phyloP scores from a whole-genome alignment of 2,797 vertebrate genomes.

The Percopsis omiscomaycus region DNA sequence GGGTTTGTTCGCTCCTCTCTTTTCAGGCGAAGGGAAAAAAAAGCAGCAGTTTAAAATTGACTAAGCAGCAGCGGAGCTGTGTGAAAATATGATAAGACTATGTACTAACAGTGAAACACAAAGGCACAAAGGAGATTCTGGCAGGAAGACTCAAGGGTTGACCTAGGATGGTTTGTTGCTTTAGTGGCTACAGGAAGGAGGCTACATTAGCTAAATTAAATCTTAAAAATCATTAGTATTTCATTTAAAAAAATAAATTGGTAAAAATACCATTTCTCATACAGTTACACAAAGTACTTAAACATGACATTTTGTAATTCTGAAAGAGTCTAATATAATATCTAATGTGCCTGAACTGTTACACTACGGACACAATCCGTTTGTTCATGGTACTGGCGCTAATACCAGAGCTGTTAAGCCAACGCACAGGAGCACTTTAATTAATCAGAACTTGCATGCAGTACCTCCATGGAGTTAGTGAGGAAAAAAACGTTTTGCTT shows the following conservation, averaged over 20 bases:
- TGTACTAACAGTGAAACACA: conserved; percentile 31
- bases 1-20: conserved; percentile 55
- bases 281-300: too few species aligned
- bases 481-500: conserved; percentile 31
- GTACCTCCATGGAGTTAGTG: conserved; percentile 49
- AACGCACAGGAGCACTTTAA: conserved; percentile 58
- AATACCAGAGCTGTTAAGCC: conserved; percentile 51
- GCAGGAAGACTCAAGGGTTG: conserved; percentile 38
- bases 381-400: conserved; percentile 65
- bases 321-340: too few species aligned
- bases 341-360: too few species aligned
- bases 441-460: conserved; percentile 73
- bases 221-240: too few species aligned
- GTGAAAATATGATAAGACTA: conserved; percentile 69
- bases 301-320: too few species aligned
- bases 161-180: conserved; percentile 29
- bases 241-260: too few species aligned
- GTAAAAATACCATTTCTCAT: too few species aligned
- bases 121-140: conserved; percentile 44
- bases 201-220: not conserved
- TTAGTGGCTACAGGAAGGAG: conserved; percentile 22
- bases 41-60: conserved; percentile 60
- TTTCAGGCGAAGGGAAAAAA: conserved; percentile 54
- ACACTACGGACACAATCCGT: conserved; percentile 60
- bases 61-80: conserved; percentile 54